phyloP scores from a whole-genome alignment of 2,797 vertebrate species.

The Falco novaeseelandiae region DNA sequence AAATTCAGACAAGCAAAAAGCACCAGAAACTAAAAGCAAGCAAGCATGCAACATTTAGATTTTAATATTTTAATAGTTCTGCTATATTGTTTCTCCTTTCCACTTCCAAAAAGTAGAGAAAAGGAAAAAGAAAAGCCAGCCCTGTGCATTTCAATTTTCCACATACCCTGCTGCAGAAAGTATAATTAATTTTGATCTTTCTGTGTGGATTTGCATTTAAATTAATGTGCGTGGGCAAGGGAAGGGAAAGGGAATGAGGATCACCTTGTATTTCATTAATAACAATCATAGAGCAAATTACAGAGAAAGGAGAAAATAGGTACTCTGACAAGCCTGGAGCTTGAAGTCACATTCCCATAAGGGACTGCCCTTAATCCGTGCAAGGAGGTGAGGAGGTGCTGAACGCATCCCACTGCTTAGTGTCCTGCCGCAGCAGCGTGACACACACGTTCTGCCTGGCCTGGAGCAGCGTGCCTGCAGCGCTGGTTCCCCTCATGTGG shows the following conservation, averaged over 20 bases:
- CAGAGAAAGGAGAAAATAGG: neutral
- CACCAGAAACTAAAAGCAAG: neutral
- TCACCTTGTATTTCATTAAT: constrained; percentile 15
- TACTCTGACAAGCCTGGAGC: neutral
- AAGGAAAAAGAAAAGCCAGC: neutral
- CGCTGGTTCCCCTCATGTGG: neutral
- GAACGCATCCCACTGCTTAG: fast-evolving
- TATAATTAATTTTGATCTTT: constrained; percentile 59
- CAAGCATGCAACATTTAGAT: neutral
- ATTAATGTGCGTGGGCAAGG: constrained; percentile 14
- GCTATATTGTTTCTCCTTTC: neutral
- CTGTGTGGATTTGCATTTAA: constrained; percentile 54
- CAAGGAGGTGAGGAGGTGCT: neutral
- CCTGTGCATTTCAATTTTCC: constrained; percentile 9
- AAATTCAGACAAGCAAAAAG: neutral
- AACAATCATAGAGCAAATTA: neutral
- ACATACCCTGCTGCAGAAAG: neutral
- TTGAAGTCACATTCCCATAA: neutral
- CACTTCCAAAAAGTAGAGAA: neutral
- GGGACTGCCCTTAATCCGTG: neutral
- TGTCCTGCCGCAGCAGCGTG: neutral
- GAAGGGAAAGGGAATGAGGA: neutral
- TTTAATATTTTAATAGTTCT: neutral
- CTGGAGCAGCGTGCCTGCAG: neutral
- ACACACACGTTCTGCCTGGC: fast-evolving